A percentile compares a stretch with the other conserved stretches of the same genome.
These are phyloP conservation scores for Zingel zingel DNA, from an alignment of 2,113 vertebrate genomes.

Conservation along the genomic window DNA sequence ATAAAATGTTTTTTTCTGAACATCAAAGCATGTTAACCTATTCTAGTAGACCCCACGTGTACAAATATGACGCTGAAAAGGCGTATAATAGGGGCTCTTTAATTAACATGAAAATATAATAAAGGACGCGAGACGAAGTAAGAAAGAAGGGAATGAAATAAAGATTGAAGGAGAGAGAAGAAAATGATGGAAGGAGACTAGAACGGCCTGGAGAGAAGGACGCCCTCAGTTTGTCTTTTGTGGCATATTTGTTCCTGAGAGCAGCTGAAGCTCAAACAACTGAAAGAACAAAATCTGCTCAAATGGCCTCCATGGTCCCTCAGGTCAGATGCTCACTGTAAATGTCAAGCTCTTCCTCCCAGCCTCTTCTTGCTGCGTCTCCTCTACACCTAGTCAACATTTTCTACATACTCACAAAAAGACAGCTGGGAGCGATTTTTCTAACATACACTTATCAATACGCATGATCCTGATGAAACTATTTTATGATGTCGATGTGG, in stretches of 20 bases:
- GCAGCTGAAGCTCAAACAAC: slow-evolving; percentile 22
- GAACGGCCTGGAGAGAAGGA: neutral
- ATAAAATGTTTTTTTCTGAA: too few species aligned
- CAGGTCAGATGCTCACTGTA: slow-evolving; percentile 6
- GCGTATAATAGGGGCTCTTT: too few species aligned
- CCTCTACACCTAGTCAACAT: neutral
- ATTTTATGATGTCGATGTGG: neutral
- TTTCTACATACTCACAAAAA: neutral
- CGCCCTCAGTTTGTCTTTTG: slow-evolving; percentile 4
- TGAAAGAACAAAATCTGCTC: slow-evolving; percentile 14
- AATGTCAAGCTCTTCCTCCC: slow-evolving; percentile 8
- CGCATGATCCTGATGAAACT: neutral
- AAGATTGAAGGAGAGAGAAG: neutral
- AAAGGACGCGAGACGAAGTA: neutral
- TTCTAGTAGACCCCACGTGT: too few species aligned
- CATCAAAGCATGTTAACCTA: too few species aligned
- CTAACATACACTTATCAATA: neutral
- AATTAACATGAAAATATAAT: neutral
- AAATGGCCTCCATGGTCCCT: neutral
- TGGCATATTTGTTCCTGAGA: slow-evolving; percentile 30
- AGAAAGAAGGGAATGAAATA: too few species aligned
- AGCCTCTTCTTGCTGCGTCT: neutral
- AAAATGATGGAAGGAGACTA: neutral
- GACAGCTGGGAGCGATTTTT: neutral
- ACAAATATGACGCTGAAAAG: too few species aligned